Evolutionary conservation across 2,113 vertebrate species (phyloP).

Genomic region (Tachysurus fulvidraco): DNA sequence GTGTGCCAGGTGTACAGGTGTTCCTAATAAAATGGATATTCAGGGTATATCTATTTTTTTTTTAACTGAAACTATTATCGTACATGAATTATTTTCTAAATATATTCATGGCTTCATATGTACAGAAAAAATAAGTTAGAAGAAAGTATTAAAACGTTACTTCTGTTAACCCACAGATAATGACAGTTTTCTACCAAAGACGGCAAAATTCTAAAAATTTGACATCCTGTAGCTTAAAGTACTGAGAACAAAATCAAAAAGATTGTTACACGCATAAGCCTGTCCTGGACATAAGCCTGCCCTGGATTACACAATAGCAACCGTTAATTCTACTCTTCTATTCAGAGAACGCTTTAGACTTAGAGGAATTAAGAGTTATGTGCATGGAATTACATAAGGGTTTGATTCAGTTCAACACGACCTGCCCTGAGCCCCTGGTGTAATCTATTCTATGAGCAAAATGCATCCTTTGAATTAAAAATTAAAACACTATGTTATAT

Average conservation of each 20-base stretch:
- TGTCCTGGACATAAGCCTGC: not conserved
- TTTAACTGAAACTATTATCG: not conserved
- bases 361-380: not conserved
- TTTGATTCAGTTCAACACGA: not conserved
- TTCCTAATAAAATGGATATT: too few relatives aligned
- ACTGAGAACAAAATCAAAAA: not conserved
- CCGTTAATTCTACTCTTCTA: not conserved
- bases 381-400: not conserved
- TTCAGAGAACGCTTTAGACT: not conserved
- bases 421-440: not conserved
- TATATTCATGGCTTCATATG: not conserved
- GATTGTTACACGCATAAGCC: not conserved
- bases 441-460: not conserved
- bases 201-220: not conserved
- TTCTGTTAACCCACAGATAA: not conserved
- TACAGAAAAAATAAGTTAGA: not conserved
- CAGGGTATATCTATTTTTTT: not conserved
- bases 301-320: not conserved
- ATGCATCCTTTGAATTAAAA: not conserved
- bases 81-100: not conserved
- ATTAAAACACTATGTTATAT: not conserved
- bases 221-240: not conserved
- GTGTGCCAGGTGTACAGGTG: too few relatives aligned
- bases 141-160: not conserved
- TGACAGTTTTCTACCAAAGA: not conserved